Evolutionary conservation across 2,797 vertebrate genomes (phyloP), one percentile per base, ranked within the genome.

Genomic region (Mareca strepera): DNA sequence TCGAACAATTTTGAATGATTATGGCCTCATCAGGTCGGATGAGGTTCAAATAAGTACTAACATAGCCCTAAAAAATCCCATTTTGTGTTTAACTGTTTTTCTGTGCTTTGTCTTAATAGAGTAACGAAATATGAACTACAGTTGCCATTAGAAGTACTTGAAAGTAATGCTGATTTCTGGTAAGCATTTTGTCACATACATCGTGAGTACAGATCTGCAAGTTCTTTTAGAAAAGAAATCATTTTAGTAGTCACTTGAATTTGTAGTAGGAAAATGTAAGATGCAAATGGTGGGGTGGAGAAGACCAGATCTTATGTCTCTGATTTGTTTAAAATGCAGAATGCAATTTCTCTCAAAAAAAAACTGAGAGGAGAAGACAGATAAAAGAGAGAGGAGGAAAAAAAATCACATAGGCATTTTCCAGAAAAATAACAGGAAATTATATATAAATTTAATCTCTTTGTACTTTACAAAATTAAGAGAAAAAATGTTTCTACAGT

Each of bases 21-120:
- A 67, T 20, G 35, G 15, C 17, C 25, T 58, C 63, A 79, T 56
- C 12, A 67, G 35, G 46, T 22, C 12, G 46, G 18, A 12, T n/a
- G 22, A 14, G 20, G 16, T 37, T 83, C 58, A 78, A 79, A 75
- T 6, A 43, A 55, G 28, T 53, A 72, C 29, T 78, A 83, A n/a
- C 10, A 58, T 1, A 75, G 20, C 12, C 4, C 2, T 7, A 2
- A 11, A 9, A 50, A 52, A 37, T n/a, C 22, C 3, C 2, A 4
- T 7, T 53, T 74, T 28, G 29, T 46, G 26, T 81, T 84, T 28
- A 22, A 53, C 74, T 76, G 10, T 37, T 79, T 70, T 21, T 85
- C 22, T 85, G 74, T 2, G 0, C 50, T 82, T 7, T 64, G 18
- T 52, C 22, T 5, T 14, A 72, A 55, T 2, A 69, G n/a, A 6